Evolutionary conservation across 2,888 invertebrate genomes (phyloP), one percentile per base, ranked within the genome.

Genomic region (Aphelenchoides bicaudatus): DNA sequence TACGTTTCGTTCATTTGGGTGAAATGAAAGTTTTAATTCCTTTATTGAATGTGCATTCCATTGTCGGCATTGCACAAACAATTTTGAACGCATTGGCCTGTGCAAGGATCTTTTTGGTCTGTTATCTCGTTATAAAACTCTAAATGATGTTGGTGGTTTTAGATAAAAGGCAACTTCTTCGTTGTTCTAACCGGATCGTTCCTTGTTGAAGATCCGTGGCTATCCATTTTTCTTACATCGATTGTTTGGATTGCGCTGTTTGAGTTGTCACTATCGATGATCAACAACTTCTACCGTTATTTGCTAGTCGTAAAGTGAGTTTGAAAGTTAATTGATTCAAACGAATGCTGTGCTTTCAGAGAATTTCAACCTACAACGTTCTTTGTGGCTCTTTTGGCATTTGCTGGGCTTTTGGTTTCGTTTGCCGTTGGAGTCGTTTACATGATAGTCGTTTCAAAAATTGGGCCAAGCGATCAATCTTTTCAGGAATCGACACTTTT

Each of bases 41-140:
- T 8, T n/a, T 43, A 6, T 10, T 43, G 10, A 43, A 19, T n/a
- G 8, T 43, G 6, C 43, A 43, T 43, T 43, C 43, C 10, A 43
- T 43, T 25, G 23, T 43, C 8, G 43, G 43, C 10, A 43, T 43
- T 25, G 10, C 25, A 8, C 43, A 43, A n/a, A 6, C 43, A 6
- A 43, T 43, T n/a, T 43, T 43, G 16, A 43, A 43, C 43, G 43
- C 43, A n/a, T 21, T 43, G 43, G 43, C 43, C 10, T 43, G 21
- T 21, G 43, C 43, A n/a, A 25, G 16, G 25, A 43, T n/a, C n/a
- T n/a, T n/a, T n/a, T n/a, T n/a, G n/a, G n/a, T n/a, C n/a, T n/a
- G n/a, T n/a, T n/a, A n/a, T n/a, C n/a, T n/a, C n/a, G 34, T 34
- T 10, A 34, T 34, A 34, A 16, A 13, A 34, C 13, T 34, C 34